Percentiles rank a stretch among this genome's conserved stretches.
These are phyloP conservation scores for Diglossa cyanea DNA, from an alignment of 2,797 vertebrate genomes.

Conservation along the genomic window DNA sequence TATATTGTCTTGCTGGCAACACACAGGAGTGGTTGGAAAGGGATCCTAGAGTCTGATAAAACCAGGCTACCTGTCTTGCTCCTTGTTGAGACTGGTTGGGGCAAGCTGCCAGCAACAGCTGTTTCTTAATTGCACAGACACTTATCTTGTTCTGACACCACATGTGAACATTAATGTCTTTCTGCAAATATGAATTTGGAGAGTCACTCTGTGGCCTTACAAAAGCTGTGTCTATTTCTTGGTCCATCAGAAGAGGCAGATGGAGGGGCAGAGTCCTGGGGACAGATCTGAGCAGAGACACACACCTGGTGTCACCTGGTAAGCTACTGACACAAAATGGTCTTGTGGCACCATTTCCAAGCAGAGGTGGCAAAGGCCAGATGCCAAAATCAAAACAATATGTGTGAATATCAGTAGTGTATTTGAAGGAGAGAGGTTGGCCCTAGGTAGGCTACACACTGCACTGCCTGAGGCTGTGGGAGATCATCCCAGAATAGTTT, in stretches of 20 bases:
- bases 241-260: background rate
- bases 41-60: background rate
- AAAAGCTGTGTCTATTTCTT: background rate
- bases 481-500: background rate
- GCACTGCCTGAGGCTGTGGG: background rate
- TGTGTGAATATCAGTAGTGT: background rate
- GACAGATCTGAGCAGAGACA: background rate
- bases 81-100: background rate
- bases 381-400: background rate
- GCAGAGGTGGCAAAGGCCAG: background rate
- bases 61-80: constrained; percentile 28
- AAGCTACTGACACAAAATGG: background rate
- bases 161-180: background rate
- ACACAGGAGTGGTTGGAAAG: background rate
- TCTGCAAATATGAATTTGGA: background rate
- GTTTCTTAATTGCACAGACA: constrained; percentile 25
- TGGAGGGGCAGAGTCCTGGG: background rate
- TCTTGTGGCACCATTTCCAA: background rate
- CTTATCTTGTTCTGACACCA: constrained; percentile 40
- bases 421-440: background rate
- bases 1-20: background rate
- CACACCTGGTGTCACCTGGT: background rate
- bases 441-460: rapidly evolving
- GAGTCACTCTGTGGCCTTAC: background rate
- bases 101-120: constrained; percentile 34